Percentiles rank a stretch among this genome's conserved stretches.
phyloP scores from a whole-genome alignment of 2,888 invertebrate genomes.

The Nomada ruficornis region DNA sequence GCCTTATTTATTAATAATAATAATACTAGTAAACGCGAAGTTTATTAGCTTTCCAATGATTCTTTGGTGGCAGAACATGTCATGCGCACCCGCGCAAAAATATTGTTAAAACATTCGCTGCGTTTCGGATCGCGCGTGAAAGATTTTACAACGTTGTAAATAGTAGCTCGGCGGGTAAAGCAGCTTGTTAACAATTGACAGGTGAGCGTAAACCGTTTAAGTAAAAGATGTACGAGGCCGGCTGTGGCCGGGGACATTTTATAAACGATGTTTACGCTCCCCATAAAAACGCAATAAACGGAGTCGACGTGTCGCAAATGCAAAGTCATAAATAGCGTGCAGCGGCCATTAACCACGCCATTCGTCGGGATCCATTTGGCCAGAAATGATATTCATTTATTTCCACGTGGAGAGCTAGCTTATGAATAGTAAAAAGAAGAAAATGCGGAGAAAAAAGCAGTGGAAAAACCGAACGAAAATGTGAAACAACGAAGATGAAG shows the following conservation, averaged over 20 bases:
- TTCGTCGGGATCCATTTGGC: conserved; percentile 1
- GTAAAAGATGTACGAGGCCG: not conserved
- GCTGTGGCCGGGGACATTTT: not conserved
- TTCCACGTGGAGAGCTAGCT: not conserved
- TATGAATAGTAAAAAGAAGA: no score
- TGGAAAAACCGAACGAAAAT: no score
- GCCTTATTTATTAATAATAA: no score
- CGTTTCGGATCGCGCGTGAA: no score
- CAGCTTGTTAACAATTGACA: not conserved
- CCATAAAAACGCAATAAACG: conserved; percentile 22
- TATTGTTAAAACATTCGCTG: no score
- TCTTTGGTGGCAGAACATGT: no score
- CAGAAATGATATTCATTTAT: conserved; percentile 16
- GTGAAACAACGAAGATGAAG: not conserved
- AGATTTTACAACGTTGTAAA: no score
- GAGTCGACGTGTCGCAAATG: conserved; percentile 10
- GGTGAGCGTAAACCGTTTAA: not conserved
- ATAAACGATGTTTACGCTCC: conserved; percentile 5
- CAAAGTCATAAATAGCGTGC: conserved; percentile 16
- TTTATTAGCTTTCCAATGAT: no score
- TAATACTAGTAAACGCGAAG: no score
- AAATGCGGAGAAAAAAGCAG: no score
- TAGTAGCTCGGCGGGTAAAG: not conserved
- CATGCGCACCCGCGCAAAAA: no score
- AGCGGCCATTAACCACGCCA: conserved; percentile 5